Conservation (phyloP, 2,888 invertebrate genomes). For the Cheiracanthium punctorium region DNA sequence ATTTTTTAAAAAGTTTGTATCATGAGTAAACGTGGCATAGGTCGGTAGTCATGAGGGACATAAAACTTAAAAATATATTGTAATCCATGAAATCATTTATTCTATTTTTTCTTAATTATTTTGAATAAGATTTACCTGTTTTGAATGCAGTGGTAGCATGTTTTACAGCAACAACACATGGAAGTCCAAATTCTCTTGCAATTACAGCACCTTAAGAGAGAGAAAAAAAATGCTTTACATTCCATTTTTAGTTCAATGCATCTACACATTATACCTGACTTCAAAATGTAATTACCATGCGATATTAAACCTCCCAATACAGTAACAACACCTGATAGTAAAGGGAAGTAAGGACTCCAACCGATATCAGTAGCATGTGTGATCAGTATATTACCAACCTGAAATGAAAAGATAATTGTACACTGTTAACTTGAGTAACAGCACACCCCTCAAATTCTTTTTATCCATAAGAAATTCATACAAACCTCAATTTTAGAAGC, state of each 20-base stretch:
- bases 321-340: slow-evolving; percentile 86
- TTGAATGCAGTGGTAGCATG: slow-evolving; percentile 79
- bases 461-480: not conserved
- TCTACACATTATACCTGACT: no score
- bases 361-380: slow-evolving; percentile 87
- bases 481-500: slow-evolving; percentile 37
- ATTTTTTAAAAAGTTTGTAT: no score
- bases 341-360: slow-evolving; percentile 90
- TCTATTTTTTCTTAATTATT: no score
- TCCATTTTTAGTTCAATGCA: no score
- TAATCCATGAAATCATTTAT: no score
- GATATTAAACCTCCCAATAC: slow-evolving; percentile 89
- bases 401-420: not conserved
- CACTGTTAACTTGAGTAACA: no score
- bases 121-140: no score
- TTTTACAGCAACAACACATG: slow-evolving; percentile 86
- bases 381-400: slow-evolving; percentile 84
- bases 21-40: no score
- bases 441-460: no score
- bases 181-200: slow-evolving; percentile 88
- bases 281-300: slow-evolving; percentile 79
- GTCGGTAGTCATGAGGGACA: no score
- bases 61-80: no score
- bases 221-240: no score
- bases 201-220: slow-evolving; percentile 83